Percentiles rank a stretch among this genome's conserved stretches.
These are phyloP conservation scores for Nemurella pictetii DNA, from an alignment of 2,888 invertebrate species.

Conservation along the genomic window DNA sequence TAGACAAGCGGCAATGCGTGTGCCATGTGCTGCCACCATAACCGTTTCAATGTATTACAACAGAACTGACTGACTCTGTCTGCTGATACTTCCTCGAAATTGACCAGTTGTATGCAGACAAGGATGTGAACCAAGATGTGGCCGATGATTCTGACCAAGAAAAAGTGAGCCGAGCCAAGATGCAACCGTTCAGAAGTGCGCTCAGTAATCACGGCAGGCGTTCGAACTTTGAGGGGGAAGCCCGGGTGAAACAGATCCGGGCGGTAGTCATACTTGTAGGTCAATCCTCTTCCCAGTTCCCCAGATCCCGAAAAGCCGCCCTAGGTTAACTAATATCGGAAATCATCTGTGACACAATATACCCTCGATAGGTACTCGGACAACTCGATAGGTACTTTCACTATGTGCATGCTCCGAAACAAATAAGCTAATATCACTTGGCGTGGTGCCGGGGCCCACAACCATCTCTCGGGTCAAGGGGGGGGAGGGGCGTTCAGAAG, in stretches of 20 bases:
- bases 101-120: background rate
- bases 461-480: background rate
- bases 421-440: background rate
- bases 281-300: no score
- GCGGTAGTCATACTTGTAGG: no score
- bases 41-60: background rate
- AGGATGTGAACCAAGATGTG: background rate
- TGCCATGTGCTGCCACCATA: background rate
- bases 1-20: background rate
- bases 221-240: no score
- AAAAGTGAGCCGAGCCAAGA: no score
- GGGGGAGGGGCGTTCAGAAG: conserved; percentile 49
- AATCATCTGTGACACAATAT: conserved; percentile 19
- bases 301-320: background rate
- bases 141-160: no score
- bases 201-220: no score
- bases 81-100: background rate
- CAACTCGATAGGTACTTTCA: background rate
- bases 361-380: conserved; percentile 2
- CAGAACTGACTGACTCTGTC: no score
- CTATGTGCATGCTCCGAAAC: background rate
- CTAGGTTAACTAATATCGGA: background rate
- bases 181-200: no score
- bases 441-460: background rate
- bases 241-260: no score